Evolutionary conservation across 2,797 vertebrate species (phyloP).

Genomic region (Zenarchopterus dispar): DNA sequence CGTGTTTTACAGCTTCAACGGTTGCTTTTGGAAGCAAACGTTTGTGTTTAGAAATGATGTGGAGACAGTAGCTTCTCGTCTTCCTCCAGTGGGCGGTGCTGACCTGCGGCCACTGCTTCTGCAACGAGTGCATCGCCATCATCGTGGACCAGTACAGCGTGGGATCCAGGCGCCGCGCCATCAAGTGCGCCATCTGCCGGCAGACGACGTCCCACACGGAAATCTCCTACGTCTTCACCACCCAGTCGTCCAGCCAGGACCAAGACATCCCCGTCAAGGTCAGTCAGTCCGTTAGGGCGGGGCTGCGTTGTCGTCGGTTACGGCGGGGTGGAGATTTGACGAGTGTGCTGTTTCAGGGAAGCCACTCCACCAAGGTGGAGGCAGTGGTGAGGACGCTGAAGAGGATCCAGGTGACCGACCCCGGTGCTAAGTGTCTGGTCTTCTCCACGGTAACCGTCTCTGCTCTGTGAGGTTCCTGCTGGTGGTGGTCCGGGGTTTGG

Average conservation of each 20-base stretch:
- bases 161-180: constrained; percentile 90
- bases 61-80: too few relatives aligned
- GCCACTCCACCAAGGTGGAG: constrained; percentile 99
- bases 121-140: constrained; percentile 95
- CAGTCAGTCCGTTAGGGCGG: constrained; percentile 8
- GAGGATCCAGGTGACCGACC: constrained; percentile 91
- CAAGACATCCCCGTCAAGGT: constrained; percentile 97
- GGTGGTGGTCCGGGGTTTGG: constrained; percentile 6
- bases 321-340: too few relatives aligned
- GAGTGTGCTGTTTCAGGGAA: constrained; percentile 83
- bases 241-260: constrained; percentile 87
- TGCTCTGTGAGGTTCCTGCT: constrained; percentile 17
- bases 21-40: too few relatives aligned
- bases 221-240: constrained; percentile 97
- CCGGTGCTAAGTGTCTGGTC: constrained; percentile 94
- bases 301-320: too few relatives aligned
- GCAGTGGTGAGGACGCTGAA: constrained; percentile 95
- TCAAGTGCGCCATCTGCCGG: constrained; percentile 97
- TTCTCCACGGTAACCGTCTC: constrained; percentile 91
- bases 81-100: constrained; percentile 93
- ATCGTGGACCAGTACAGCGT: constrained; percentile 97
- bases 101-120: constrained; percentile 98
- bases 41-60: too few relatives aligned
- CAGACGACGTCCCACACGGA: constrained; percentile 95
- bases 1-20: too few relatives aligned